phyloP scores from a whole-genome alignment of 2,797 vertebrate species.

The Helarctos malayanus region DNA sequence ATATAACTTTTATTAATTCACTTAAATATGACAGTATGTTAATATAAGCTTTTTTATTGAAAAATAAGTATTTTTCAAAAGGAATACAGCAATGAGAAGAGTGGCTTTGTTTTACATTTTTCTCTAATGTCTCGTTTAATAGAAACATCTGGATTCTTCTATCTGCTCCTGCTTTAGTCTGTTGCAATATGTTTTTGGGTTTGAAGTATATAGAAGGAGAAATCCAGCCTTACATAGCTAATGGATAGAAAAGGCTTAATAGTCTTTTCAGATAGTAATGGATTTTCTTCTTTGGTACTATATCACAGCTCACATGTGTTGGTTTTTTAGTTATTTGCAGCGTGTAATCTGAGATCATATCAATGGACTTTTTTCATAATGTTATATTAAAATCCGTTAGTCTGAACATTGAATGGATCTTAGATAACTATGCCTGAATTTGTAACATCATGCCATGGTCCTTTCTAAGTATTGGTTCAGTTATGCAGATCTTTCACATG shows the following conservation, averaged over 20 bases:
- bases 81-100: not conserved
- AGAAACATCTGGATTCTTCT: not conserved
- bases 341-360: not conserved
- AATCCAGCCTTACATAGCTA: not conserved
- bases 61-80: not conserved
- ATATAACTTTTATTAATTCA: not conserved
- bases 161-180: not conserved
- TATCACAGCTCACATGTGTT: not conserved
- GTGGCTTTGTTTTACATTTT: not conserved
- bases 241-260: slow-evolving; percentile 38
- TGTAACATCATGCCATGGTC: not conserved
- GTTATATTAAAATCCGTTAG: not conserved
- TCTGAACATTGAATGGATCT: not conserved
- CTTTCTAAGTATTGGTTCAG: slow-evolving; percentile 33
- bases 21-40: slow-evolving; percentile 3
- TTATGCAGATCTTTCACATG: not conserved
- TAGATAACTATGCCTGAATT: not conserved
- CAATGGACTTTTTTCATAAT: not conserved
- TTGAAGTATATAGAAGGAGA: not conserved
- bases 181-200: not conserved
- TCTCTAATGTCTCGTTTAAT: not conserved
- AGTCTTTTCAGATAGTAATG: not conserved
- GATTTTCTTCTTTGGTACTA: not conserved
- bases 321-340: not conserved
- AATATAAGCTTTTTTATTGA: slow-evolving; percentile 42